Base-by-base conservation (phyloP, 2,888 invertebrate genomes). In the Neuroscelio doddi region DNA sequence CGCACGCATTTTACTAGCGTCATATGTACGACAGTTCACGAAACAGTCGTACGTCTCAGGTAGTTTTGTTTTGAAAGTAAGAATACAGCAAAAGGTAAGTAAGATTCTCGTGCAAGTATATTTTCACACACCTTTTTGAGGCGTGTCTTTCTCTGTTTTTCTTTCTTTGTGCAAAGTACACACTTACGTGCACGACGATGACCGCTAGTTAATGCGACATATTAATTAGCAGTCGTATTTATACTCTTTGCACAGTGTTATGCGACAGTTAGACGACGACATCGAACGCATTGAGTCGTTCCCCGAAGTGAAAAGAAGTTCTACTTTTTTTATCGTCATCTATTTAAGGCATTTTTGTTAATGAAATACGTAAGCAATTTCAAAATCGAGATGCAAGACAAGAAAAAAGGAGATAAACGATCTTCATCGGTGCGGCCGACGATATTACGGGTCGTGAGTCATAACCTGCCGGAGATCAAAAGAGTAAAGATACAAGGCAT, bases 221-320 rank as follows among this genome's bases (percentile, higher is more conserved):
- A 55, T 55, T 46, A 55, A 55, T 55, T 55, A 46, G 45, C 39
- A 38, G 45, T 29, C 21, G 36, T 55, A 55, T 46, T 55, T 46
- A 45, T 55, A 55, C 53, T 27, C 17, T 10, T 45, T 38, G 36
- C 26, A 27, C 10, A 17, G 30, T 10, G 36, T 53, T 53, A 29
- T 44, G 10, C 53, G 45, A 45, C 45, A 53, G 53, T 53, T 16
- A n/a, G 21, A 44, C 7, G 17, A 44, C n/a, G n/a, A 38, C 16
- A 9, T 1, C n/a, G 17, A n/a, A 16, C 16, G 38, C 38, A 34
- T 34, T 3, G 1, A 12, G 10, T 24, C 10, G 26, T 21, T 21
- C 21, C n/a, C n/a, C n/a, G n/a, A n/a, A n/a, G 21, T 21, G 21
- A 3, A 21, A 21, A 21, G 21, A 5, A 21, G 5, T 3, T 21